Conservation (phyloP, 2,888 invertebrate species). For the Stictocephala bisonia region DNA sequence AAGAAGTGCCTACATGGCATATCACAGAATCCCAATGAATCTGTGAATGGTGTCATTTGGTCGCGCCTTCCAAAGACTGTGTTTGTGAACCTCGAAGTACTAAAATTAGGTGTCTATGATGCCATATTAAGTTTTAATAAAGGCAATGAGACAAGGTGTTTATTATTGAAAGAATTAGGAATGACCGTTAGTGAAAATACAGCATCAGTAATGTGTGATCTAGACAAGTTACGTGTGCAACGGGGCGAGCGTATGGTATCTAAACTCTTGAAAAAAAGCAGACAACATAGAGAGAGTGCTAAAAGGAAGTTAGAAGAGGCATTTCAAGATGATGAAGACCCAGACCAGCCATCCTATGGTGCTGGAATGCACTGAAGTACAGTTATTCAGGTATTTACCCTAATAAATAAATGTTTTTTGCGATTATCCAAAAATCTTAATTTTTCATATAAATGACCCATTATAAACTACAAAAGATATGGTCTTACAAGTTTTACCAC, state of each 20-base stretch:
- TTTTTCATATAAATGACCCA: slow-evolving; percentile 14
- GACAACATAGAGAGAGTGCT: slow-evolving; percentile 15
- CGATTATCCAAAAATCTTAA: neutral
- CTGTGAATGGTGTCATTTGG: slow-evolving; percentile 25
- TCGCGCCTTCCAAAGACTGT: slow-evolving; percentile 16
- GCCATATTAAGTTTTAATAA: slow-evolving; percentile 11
- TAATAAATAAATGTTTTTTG: neutral
- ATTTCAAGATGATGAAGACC: slow-evolving; percentile 11
- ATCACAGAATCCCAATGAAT: slow-evolving; percentile 23
- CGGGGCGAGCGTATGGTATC: slow-evolving; percentile 8
- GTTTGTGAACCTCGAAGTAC: slow-evolving; percentile 14
- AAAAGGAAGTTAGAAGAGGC: slow-evolving; percentile 28
- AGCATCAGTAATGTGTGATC: neutral
- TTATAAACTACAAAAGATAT: neutral
- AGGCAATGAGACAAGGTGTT: neutral
- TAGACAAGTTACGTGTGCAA: neutral
- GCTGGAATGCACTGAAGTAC: slow-evolving; percentile 16
- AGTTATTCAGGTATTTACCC: neutral
- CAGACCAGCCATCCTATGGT: slow-evolving; percentile 19
- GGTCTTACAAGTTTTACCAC: slow-evolving; percentile 14
- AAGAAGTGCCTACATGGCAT: slow-evolving; percentile 25
- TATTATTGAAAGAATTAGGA: slow-evolving; percentile 12
- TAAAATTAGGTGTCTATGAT: slow-evolving; percentile 17
- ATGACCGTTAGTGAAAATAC: neutral
- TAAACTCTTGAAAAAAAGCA: neutral